Conservation (phyloP, 2,888 invertebrate species). For the Drosophila meridionalis region DNA sequence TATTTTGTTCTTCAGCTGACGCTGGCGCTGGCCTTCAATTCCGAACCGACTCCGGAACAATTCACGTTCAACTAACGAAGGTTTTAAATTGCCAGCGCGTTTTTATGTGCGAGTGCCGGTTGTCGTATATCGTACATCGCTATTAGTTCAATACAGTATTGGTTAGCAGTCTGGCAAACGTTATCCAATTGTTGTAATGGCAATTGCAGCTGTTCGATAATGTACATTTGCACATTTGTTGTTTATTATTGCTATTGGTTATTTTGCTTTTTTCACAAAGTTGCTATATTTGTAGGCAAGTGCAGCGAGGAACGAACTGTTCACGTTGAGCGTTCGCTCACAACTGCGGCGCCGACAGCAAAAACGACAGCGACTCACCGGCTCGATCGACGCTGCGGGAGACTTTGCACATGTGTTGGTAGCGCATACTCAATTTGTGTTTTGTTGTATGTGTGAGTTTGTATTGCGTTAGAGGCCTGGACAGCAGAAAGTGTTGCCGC, state of each 20-base stretch:
- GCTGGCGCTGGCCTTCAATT: background rate
- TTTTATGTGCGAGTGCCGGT: conserved; percentile 58
- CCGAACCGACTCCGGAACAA: conserved; percentile 33
- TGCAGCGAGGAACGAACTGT: conserved; percentile 39
- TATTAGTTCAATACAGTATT: conserved; percentile 22
- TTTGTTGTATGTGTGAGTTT: background rate
- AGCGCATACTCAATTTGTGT: background rate
- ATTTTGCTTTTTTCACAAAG: conserved; percentile 23
- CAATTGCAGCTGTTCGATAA: conserved; percentile 49
- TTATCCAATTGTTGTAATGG: conserved; percentile 28
- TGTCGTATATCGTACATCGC: conserved; percentile 44
- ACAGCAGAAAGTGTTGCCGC: conserved; percentile 24
- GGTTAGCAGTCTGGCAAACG: conserved; percentile 13
- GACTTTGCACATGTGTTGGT: conserved; percentile 18
- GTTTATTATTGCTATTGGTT: conserved; percentile 34
- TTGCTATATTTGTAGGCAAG: background rate
- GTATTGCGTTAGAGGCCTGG: conserved; percentile 23
- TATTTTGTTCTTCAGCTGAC: background rate
- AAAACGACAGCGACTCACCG: conserved; percentile 29
- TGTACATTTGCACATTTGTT: conserved; percentile 48
- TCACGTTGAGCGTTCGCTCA: conserved; percentile 38
- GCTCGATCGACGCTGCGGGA: conserved; percentile 28
- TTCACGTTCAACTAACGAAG: conserved; percentile 64
- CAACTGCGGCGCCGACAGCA: conserved; percentile 44
- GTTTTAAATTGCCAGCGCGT: conserved; percentile 35